phyloP scores from a whole-genome alignment of 2,797 vertebrate genomes.

The Sebastes diploproa region DNA sequence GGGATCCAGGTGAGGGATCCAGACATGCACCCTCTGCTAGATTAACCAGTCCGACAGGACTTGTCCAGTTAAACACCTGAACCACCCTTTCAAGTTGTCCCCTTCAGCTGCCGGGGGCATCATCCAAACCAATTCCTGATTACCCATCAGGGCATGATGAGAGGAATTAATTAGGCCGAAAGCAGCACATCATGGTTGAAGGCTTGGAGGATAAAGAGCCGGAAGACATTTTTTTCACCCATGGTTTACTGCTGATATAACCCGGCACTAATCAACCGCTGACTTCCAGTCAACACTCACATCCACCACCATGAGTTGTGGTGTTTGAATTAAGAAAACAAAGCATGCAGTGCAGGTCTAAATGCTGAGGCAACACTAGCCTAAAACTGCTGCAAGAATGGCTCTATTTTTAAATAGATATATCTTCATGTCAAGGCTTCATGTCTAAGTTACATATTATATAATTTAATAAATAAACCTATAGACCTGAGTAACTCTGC shows the following conservation, averaged over 20 bases:
- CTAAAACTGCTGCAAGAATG: not conserved
- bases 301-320: not conserved
- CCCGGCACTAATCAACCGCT: slow-evolving; percentile 11
- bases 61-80: slow-evolving; percentile 81
- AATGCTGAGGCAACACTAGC: not conserved
- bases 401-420: not conserved
- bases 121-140: slow-evolving; percentile 73
- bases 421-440: not conserved
- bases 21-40: slow-evolving; percentile 32
- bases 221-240: slow-evolving; percentile 18
- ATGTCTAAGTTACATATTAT: not conserved
- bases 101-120: slow-evolving; percentile 35
- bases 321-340: not conserved
- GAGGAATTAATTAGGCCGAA: slow-evolving; percentile 60
- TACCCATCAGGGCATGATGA: slow-evolving; percentile 63
- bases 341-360: not conserved
- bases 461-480: not conserved
- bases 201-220: slow-evolving; percentile 19
- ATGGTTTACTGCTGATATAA: slow-evolving; percentile 14
- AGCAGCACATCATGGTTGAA: slow-evolving; percentile 31
- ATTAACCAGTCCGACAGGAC: slow-evolving; percentile 71
- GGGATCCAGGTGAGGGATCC: slow-evolving; percentile 47
- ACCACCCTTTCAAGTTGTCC: slow-evolving; percentile 65
- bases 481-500: not conserved
- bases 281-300: not conserved